These are phyloP conservation scores for Pristiophorus japonicus DNA, from an alignment of 2,113 vertebrate genomes.

Conservation along the genomic window DNA sequence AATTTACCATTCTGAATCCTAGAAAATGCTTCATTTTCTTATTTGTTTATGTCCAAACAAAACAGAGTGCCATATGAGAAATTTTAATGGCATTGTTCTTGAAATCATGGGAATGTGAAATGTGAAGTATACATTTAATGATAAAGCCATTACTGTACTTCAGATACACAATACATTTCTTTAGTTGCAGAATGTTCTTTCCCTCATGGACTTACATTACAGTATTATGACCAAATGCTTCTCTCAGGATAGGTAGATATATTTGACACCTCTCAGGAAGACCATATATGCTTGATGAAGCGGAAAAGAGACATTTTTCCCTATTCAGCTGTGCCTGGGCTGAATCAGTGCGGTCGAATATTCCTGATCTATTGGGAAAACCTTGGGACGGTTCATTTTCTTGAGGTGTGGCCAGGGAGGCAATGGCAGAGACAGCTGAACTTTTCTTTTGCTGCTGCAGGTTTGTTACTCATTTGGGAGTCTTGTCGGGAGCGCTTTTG, in stretches of 20 bases:
- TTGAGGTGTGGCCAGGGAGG: not conserved
- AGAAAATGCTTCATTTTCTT: not conserved
- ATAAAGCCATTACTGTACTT: not conserved
- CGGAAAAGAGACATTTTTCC: not conserved
- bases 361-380: not conserved
- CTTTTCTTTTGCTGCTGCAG: not conserved
- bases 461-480: not conserved
- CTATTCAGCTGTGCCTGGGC: not conserved
- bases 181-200: not conserved
- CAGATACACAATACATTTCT: not conserved
- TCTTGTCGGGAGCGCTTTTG: not conserved
- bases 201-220: not conserved
- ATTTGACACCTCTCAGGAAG: not conserved
- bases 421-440: not conserved
- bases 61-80: too few relatives aligned
- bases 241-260: not conserved
- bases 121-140: not conserved
- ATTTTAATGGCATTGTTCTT: not conserved
- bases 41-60: not conserved
- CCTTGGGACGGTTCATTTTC: not conserved
- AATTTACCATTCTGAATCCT: not conserved
- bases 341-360: not conserved
- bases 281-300: not conserved
- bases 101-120: not conserved
- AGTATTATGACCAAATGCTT: not conserved